Percentiles rank a stretch among this genome's conserved stretches.
phyloP scores from a whole-genome alignment of 2,797 vertebrate genomes.

The Chaenodraco wilsoni region DNA sequence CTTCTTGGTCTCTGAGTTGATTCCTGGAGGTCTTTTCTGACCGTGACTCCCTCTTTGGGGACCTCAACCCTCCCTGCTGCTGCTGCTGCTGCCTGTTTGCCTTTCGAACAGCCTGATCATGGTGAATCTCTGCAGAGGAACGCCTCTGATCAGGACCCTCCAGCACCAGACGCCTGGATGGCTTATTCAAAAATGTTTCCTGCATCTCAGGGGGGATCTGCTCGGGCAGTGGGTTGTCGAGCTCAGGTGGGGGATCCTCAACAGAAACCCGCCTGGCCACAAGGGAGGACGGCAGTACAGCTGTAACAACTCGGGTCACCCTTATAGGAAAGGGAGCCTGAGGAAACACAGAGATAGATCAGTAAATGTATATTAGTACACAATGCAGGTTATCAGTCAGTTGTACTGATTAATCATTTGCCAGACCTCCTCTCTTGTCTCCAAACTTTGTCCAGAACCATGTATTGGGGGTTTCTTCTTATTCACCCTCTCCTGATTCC shows the following conservation, averaged over 20 bases:
- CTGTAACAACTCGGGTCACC: constrained; percentile 81
- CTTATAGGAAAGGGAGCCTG: constrained; percentile 77
- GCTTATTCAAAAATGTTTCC: constrained; percentile 53
- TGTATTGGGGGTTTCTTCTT: constrained; percentile 66
- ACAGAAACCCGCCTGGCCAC: constrained; percentile 83
- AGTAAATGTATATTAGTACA: background rate
- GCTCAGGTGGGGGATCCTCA: constrained; percentile 79
- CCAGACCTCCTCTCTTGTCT: constrained; percentile 71
- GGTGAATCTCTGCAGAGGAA: constrained; percentile 32
- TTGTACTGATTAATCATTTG: constrained; percentile 1
- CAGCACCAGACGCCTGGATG: constrained; percentile 37
- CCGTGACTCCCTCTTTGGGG: constrained; percentile 43
- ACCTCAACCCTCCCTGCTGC: constrained; percentile 43
- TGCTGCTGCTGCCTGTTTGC: constrained; percentile 42
- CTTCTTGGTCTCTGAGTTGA: constrained; percentile 28
- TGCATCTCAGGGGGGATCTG: constrained; percentile 68
- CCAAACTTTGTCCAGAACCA: constrained; percentile 53
- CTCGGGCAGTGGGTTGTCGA: constrained; percentile 70
- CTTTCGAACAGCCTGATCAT: constrained; percentile 38
- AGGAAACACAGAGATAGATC: constrained; percentile 14
- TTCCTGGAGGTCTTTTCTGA: constrained; percentile 43
- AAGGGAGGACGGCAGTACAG: constrained; percentile 80
- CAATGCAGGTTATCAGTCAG: constrained; percentile 5
- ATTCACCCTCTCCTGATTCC: constrained; percentile 71
- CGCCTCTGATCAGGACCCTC: constrained; percentile 47